These are phyloP conservation scores for Cyphomyrus discorhynchus DNA, from an alignment of 2,113 vertebrate species.

Conservation along the genomic window DNA sequence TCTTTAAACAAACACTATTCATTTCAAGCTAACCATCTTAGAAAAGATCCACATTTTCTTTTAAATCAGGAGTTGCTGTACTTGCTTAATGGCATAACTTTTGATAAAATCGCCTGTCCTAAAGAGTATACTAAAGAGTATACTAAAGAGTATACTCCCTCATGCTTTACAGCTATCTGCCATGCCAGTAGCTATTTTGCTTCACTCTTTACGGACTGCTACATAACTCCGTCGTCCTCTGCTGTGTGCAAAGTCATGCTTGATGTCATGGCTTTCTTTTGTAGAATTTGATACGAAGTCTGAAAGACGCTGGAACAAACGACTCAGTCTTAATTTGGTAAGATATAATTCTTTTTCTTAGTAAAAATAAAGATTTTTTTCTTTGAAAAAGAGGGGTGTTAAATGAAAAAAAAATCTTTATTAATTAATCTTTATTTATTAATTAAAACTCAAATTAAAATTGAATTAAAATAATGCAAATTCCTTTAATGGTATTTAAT, in stretches of 20 bases:
- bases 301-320: slow-evolving; percentile 70
- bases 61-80: not conserved
- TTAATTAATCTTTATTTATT: too few species aligned
- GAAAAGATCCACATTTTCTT: not conserved
- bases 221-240: not conserved
- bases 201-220: not conserved
- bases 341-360: slow-evolving; percentile 40
- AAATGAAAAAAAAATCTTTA: not conserved
- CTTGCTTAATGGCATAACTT: not conserved
- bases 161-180: not conserved
- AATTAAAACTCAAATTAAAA: not conserved
- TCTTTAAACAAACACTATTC: not conserved
- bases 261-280: slow-evolving; percentile 44
- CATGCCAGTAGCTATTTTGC: not conserved
- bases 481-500: not conserved
- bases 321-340: slow-evolving; percentile 90
- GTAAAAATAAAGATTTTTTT: not conserved
- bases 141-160: not conserved
- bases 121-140: too few species aligned
- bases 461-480: not conserved
- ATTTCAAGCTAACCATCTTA: not conserved
- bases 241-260: not conserved
- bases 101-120: not conserved
- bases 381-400: not conserved
- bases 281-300: slow-evolving; percentile 65